Evolutionary conservation across 1,140 invertebrate genomes (phyloP), one percentile per base, ranked within the genome.

Genomic region (Apis dorsata): DNA sequence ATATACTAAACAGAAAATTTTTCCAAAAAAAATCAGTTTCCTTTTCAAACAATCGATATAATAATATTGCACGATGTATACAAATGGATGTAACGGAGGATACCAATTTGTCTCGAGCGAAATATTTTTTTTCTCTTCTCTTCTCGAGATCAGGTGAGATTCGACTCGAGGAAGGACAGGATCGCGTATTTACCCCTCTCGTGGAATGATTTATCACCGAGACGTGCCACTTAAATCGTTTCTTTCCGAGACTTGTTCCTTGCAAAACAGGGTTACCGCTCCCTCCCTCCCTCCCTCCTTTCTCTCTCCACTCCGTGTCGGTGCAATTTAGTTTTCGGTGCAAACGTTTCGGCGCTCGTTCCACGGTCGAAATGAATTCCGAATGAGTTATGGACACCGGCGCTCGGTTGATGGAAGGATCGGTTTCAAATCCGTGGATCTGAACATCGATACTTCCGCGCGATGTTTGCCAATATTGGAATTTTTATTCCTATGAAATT

Each of bases 191-290:
- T 2, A n/a, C 55, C 51, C 57, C 62, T 63, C 73, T 17, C 21
- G 53, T 13, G 1, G 44, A 53, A 68, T 77, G 80, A 82, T 82
- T 82, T 82, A 82, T 82, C 80, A 49, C 19, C 1, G 63, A 21
- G 53, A 75, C 55, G 72, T 49, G 62, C 11, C 55, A 65, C 51
- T 65, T 57, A 57, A 49, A 66, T 73, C 57, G 72, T 74, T 60
- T 60, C 53, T 51, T 19, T 53, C 53, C 72, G 72, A 60, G 17
- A 15, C 7, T 19, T 19, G 24, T 21, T 34, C 10, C 55, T 34
- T 57, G 57, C 34, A 60, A 60, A 13, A 49, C 60, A 60, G 21
- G 72, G 60, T 74, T 74, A 60, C 57, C 49, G 72, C 12, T 13
- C 72, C 24, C 21, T 34, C n/a, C n/a, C n/a, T n/a, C n/a, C n/a